A percentile compares a stretch with the other conserved stretches of the same genome.
Evolutionary conservation across 2,888 invertebrate species (phyloP).

Genomic region (Eristalis arbustorum): DNA sequence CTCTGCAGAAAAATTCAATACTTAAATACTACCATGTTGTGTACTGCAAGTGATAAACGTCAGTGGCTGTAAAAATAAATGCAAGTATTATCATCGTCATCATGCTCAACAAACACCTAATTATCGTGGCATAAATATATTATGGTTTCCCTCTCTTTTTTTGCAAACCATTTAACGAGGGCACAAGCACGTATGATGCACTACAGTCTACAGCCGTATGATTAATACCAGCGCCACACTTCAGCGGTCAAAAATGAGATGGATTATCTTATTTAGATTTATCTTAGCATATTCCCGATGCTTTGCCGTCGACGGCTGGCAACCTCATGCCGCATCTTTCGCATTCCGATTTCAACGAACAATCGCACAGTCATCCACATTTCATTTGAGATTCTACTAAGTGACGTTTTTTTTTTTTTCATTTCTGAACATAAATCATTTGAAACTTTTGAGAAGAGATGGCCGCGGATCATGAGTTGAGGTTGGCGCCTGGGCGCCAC

Average conservation of each 20-base stretch:
- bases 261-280: slow-evolving; percentile 70
- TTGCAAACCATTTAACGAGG: slow-evolving; percentile 2
- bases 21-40: slow-evolving; percentile 32
- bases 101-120: slow-evolving; percentile 59
- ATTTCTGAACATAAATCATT: slow-evolving; percentile 67
- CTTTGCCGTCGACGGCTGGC: slow-evolving; percentile 24
- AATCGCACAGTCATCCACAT: slow-evolving; percentile 51
- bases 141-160: background rate
- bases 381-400: slow-evolving; percentile 50
- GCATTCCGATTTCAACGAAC: slow-evolving; percentile 54
- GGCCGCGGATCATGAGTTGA: slow-evolving; percentile 37
- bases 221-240: slow-evolving; percentile 62
- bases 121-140: slow-evolving; percentile 49
- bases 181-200: slow-evolving; percentile 20
- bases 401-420: slow-evolving; percentile 61
- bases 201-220: slow-evolving; percentile 28
- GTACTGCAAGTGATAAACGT: slow-evolving; percentile 21
- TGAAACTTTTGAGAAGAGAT: slow-evolving; percentile 57
- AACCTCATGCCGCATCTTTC: slow-evolving; percentile 48
- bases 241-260: slow-evolving; percentile 59
- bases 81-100: slow-evolving; percentile 46
- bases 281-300: slow-evolving; percentile 60
- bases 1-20: background rate
- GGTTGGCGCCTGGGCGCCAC: slow-evolving; percentile 67
- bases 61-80: slow-evolving; percentile 49